Conservation (phyloP, 2,113 vertebrate genomes). For the Elachura formosa region DNA sequence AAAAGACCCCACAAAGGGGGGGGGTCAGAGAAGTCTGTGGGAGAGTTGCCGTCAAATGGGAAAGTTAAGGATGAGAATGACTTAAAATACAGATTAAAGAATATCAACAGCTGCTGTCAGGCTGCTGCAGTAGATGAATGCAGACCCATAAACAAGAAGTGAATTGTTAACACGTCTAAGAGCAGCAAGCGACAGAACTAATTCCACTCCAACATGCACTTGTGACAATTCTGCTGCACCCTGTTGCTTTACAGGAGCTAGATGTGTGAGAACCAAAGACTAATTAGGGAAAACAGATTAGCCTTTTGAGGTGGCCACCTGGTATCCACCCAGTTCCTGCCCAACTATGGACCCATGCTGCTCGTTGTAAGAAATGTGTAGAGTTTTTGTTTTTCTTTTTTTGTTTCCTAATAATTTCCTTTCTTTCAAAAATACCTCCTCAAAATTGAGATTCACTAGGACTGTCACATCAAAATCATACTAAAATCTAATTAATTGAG, state of each 20-base stretch:
- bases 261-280: slow-evolving; percentile 20
- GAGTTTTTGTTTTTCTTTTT: background rate
- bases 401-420: background rate
- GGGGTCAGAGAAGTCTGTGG: no score
- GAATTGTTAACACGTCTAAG: background rate
- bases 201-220: background rate
- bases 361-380: background rate
- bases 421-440: background rate
- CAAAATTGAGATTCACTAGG: background rate
- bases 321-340: slow-evolving; percentile 17
- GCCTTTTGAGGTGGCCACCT: slow-evolving; percentile 4
- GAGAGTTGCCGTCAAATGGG: background rate
- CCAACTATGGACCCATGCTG: background rate
- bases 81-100: slow-evolving; percentile 19
- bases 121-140: background rate
- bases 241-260: background rate
- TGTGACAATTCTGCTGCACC: background rate
- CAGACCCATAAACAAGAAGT: background rate
- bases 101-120: background rate
- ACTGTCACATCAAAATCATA: background rate
- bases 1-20: no score
- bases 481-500: background rate
- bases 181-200: background rate
- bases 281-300: slow-evolving; percentile 26
- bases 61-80: background rate